Evolutionary conservation across 2,888 invertebrate genomes (phyloP), one percentile per base, ranked within the genome.

Genomic region (Apamea epomidion): DNA sequence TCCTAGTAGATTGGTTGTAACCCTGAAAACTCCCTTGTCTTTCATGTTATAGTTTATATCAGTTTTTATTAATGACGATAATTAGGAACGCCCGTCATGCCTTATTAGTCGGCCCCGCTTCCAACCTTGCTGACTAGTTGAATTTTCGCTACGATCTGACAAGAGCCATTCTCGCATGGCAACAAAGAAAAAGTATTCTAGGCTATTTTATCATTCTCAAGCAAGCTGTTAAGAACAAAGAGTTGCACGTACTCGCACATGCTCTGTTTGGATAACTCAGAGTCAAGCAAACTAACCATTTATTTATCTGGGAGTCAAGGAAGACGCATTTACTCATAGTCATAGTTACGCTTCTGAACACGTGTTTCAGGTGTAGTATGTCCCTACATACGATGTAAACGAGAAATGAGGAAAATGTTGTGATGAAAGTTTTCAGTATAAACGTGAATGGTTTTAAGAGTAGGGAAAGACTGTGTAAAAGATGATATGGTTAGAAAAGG

Each of bases 311-410:
- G 10, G 58, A 76, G 69, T 81, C 74, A 58, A 75, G 81, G 65
- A 84, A 81, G 76, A 75, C 70, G 72, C 83, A 83, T 88, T 88
- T 89, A 87, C 88, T 88, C 84, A 82, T 82, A 88, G 83, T 87
- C 87, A 83, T 79, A 87, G 88, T 87, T 78, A 84, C 77, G 83
- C 80, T 87, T 70, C 67, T 75, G 78, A 79, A 78, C 80, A 74
- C 70, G 65, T 76, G 80, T 81, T 78, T 78, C 70, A 68, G 16
- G n/a, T 76, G 76, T 84, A 83, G 77, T 77, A 67, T 81, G 74
- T 45, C 80, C 64, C 60, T 70, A 51, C 10, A 29, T 32, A 25
- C 0, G 14, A 14, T 72, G n/a, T 12, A 25, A 64, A 71, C 29
- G 42, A 37, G 58, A 37, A 65, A 37, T 25, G 37, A 12, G 25